Evolutionary conservation across 1,140 invertebrate species (phyloP).

Genomic region (Neotoxoptera formosana): DNA sequence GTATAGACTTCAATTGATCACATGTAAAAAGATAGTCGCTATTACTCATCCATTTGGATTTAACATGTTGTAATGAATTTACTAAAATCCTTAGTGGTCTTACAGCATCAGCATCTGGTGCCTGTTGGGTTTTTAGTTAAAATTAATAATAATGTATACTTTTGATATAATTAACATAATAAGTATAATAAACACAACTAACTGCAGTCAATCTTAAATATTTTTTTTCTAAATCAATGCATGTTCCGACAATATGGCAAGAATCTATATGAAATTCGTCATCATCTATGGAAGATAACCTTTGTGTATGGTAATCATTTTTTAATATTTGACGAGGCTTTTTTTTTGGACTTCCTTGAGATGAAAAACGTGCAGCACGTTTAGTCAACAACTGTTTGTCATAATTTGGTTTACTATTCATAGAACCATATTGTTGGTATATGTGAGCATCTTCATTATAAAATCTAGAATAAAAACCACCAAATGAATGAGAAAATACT

Average conservation of each 20-base stretch:
- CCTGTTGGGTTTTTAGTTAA: constrained; percentile 67
- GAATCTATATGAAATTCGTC: constrained; percentile 67
- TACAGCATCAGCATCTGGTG: constrained; percentile 89
- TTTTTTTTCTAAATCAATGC: constrained; percentile 90
- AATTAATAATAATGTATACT: not conserved
- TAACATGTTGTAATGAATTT: constrained; percentile 87
- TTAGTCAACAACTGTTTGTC: constrained; percentile 78
- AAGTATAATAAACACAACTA: constrained; percentile 62
- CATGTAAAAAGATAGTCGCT: constrained; percentile 96
- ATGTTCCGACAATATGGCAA: constrained; percentile 92
- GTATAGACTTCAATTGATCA: constrained; percentile 97
- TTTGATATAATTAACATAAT: not conserved
- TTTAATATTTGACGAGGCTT: constrained; percentile 32
- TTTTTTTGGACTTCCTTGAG: constrained; percentile 58
- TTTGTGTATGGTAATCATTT: constrained; percentile 56
- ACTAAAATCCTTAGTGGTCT: constrained; percentile 85
- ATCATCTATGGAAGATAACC: constrained; percentile 62
- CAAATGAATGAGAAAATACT: not conserved
- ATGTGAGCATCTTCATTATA: constrained; percentile 57
- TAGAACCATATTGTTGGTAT: constrained; percentile 52
- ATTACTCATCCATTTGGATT: constrained; percentile 85
- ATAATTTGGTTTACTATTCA: constrained; percentile 44
- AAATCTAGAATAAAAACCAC: not conserved
- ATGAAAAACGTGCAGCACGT: constrained; percentile 84
- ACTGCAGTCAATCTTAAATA: constrained; percentile 91